Evolutionary conservation across 2,888 invertebrate species (phyloP).

Genomic region (Himalopsyche japonica): DNA sequence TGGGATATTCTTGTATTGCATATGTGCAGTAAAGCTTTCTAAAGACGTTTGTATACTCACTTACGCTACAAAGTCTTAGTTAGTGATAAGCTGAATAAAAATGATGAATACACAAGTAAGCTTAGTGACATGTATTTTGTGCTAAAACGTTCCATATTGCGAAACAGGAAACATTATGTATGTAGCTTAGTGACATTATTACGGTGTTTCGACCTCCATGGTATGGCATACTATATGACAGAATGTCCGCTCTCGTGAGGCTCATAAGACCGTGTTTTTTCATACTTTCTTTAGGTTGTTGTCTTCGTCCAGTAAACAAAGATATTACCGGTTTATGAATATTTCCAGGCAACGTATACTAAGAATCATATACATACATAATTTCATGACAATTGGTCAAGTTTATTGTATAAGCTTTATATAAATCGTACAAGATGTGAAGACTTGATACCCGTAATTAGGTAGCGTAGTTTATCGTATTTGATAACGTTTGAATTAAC

Average conservation of each 20-base stretch:
- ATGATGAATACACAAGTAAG: background rate
- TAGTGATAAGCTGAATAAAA: background rate
- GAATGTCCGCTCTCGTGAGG: background rate
- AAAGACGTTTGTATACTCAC: no score
- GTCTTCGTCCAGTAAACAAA: background rate
- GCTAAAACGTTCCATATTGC: background rate
- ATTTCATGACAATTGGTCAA: background rate
- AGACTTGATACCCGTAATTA: no score
- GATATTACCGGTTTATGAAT: background rate
- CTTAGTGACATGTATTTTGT: background rate
- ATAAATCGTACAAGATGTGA: no score
- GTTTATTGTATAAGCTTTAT: no score
- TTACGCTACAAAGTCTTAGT: no score
- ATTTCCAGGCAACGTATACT: background rate
- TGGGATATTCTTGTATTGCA: no score
- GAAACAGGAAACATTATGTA: background rate
- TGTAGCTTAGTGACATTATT: background rate
- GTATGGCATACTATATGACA: background rate
- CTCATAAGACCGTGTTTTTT: background rate
- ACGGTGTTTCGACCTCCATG: background rate
- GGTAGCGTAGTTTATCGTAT: no score
- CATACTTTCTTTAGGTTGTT: background rate
- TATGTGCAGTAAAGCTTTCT: no score
- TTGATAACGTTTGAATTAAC: no score
- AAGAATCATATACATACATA: background rate